Conservation (phyloP, 2,888 invertebrate species). For the Ennomos erosarius region DNA sequence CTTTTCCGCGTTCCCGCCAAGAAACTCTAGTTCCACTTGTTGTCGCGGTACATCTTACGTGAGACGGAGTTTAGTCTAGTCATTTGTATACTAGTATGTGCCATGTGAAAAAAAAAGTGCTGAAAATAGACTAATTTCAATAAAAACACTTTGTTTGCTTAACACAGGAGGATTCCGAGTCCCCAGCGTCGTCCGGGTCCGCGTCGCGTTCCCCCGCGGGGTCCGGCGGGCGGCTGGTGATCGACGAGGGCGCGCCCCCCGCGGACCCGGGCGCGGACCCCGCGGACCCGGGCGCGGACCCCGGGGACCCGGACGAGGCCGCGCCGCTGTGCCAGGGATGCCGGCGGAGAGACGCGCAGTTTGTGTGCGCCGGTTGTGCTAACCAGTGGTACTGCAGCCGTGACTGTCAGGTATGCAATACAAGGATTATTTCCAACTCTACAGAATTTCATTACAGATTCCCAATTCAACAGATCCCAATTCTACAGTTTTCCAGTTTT, state of each 20-base stretch:
- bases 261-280: slow-evolving; percentile 49
- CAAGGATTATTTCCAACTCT: too few relatives aligned
- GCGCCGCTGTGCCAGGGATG: slow-evolving; percentile 95
- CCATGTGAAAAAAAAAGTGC: too few relatives aligned
- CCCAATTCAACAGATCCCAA: too few relatives aligned
- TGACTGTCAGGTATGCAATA: slow-evolving; percentile 93
- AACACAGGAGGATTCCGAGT: slow-evolving; percentile 87
- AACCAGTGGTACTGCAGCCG: slow-evolving; percentile 98
- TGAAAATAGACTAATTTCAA: too few relatives aligned
- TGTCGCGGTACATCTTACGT: too few relatives aligned
- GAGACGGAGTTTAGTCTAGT: too few relatives aligned
- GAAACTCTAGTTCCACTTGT: too few relatives aligned
- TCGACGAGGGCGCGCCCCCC: slow-evolving; percentile 54
- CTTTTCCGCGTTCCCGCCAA: too few relatives aligned
- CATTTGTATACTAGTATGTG: too few relatives aligned
- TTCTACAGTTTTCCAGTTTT: too few relatives aligned
- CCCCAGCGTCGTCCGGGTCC: slow-evolving; percentile 70
- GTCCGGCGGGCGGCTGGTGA: slow-evolving; percentile 64
- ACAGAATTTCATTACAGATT: too few relatives aligned
- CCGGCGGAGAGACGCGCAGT: slow-evolving; percentile 91
- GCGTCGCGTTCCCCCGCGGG: slow-evolving; percentile 58
- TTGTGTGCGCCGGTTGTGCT: slow-evolving; percentile 95
- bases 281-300: slow-evolving; percentile 66
- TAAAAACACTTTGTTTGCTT: too few relatives aligned
- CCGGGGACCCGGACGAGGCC: slow-evolving; percentile 54